Conservation (phyloP, 2,113 vertebrate species). For the Potamarius usumacintae region DNA sequence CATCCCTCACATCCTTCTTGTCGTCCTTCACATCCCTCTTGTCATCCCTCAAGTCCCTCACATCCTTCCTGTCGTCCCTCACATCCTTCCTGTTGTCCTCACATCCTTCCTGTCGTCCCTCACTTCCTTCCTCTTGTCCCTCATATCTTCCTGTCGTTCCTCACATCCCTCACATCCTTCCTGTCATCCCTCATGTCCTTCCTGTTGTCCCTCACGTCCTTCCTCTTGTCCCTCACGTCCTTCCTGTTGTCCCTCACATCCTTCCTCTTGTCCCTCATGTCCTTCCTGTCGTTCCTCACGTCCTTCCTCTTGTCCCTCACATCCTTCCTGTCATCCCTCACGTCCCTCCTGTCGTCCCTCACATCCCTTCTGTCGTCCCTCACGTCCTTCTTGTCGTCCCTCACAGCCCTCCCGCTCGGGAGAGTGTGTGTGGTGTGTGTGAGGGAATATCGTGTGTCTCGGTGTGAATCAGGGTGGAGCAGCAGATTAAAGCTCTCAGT, state of each 20-base stretch:
- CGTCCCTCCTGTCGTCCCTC: conserved; percentile 49
- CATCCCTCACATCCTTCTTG: neutral
- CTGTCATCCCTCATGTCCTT: too few relatives aligned
- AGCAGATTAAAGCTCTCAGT: conserved; percentile 60
- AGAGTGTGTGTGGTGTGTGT: conserved; percentile 56
- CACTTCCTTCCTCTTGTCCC: too few relatives aligned
- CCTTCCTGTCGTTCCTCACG: neutral
- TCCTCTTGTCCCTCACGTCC: neutral
- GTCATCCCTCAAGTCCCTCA: neutral
- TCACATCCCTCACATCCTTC: too few relatives aligned
- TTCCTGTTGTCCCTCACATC: neutral
- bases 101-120: too few relatives aligned
- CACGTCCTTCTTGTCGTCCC: neutral
- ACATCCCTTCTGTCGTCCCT: conserved; percentile 62
- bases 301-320: neutral
- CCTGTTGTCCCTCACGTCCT: too few relatives aligned
- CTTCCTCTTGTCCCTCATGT: neutral
- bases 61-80: too few relatives aligned
- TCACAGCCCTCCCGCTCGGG: conserved; percentile 76
- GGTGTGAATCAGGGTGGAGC: conserved; percentile 37
- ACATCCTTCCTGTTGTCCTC: too few relatives aligned
- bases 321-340: neutral
- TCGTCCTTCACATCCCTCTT: neutral
- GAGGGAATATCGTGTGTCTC: neutral
- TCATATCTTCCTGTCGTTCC: too few relatives aligned